phyloP scores from a whole-genome alignment of 2,113 vertebrate species.

The Tichodroma muraria region DNA sequence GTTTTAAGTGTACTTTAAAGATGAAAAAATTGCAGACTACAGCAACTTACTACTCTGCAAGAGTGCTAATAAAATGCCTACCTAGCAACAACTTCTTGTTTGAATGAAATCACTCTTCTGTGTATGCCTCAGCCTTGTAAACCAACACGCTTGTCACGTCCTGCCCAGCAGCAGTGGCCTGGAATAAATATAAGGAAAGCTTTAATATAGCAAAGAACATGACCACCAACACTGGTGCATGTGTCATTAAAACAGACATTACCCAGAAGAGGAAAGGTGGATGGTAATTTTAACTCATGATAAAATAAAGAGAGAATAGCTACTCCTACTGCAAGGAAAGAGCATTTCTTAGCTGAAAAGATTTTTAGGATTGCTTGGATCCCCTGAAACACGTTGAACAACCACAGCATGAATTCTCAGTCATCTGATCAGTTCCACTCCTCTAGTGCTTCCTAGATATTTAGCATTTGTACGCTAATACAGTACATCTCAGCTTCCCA shows the following conservation, averaged over 20 bases:
- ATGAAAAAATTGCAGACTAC: not conserved
- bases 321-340: not conserved
- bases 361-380: not conserved
- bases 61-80: slow-evolving; percentile 7
- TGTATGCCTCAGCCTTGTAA: not conserved
- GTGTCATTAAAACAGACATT: not conserved
- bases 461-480: not conserved
- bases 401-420: not conserved
- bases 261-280: not conserved
- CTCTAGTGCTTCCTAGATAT: not conserved
- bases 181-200: not conserved
- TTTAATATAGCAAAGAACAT: not conserved
- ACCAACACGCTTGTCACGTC: not conserved
- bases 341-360: not conserved
- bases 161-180: not conserved
- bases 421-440: not conserved
- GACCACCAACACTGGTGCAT: not conserved
- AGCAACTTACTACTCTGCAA: not conserved
- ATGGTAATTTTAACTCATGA: not conserved
- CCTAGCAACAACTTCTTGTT: not conserved
- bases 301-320: not conserved
- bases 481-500: not conserved
- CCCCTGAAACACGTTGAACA: not conserved
- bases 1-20: not conserved
- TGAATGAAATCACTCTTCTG: not conserved